Base-by-base conservation (phyloP, 2,888 invertebrate genomes). In the Drosophila prostipennis region DNA sequence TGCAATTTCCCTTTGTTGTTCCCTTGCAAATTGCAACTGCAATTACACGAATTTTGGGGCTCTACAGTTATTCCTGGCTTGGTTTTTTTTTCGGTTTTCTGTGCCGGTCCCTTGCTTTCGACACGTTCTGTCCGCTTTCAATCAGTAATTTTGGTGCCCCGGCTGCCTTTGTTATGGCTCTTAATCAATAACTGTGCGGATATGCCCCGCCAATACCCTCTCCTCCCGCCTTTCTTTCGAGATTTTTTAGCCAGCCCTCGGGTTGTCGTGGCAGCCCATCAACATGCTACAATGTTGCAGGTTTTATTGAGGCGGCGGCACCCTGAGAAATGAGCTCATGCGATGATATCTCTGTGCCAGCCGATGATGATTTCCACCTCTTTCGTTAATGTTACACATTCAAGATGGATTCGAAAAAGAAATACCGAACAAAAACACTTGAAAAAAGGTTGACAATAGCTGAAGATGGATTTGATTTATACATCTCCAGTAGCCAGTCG, bases 161-260 rank as follows among this genome's bases (percentile, higher is more conserved):
- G 52, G 46, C 63, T 75, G 71, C 61, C 51, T 63, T 57, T 60
- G 67, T 87, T 85, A 80, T 83, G 83, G 74, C 68, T 76, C 80
- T 79, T 80, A 85, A 85, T 85, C 87, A 85, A 87, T 85, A 85
- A 87, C 79, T 82, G 72, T 57, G 69, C 46, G 59, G 71, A 71
- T 71, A 45, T 71, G 55, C 54, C 42, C 51, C 48, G 26, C 58
- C 10, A 5, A 34, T 34, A 34, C 34, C 34, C 34, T 34, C 34
- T 4, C 3, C 34, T 1, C 2, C 1, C 11, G 54, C 23, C 32
- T 13, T 49, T 8, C 32, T 40, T 19, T 48, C 10, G 19, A 13
- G 3, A 29, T 29, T 54, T 43, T 10, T 45, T 10, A 26, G 54
- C n/a, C 16, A 26, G 14, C 45, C 45, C 48, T 57, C 43, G 16